Evolutionary conservation across 2,113 vertebrate species (phyloP).

Genomic region (Emberiza fucata): DNA sequence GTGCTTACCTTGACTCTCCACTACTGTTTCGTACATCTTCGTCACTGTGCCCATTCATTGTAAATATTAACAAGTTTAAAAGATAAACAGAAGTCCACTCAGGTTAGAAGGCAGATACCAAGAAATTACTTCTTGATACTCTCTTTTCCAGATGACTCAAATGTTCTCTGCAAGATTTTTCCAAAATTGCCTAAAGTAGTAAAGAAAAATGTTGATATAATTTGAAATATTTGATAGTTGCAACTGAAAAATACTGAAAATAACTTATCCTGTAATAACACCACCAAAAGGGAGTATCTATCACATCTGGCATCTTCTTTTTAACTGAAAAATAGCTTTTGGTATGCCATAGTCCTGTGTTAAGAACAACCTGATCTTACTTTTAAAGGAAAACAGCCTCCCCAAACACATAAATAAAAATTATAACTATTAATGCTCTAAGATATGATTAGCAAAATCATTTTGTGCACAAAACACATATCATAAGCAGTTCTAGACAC

Average conservation of each 20-base stretch:
- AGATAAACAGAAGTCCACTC: constrained; percentile 68
- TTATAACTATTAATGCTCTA: neutral
- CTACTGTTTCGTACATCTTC: constrained; percentile 94
- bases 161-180: constrained; percentile 41
- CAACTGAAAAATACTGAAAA: neutral
- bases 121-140: constrained; percentile 58
- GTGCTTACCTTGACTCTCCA: constrained; percentile 89
- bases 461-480: neutral
- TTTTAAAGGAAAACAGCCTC: neutral
- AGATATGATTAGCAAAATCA: neutral
- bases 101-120: constrained; percentile 58
- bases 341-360: neutral
- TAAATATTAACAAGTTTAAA: constrained; percentile 74
- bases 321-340: constrained; percentile 1
- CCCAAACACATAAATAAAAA: neutral
- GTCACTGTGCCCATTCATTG: constrained; percentile 94
- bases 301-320: neutral
- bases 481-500: neutral
- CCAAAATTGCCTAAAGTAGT: constrained; percentile 56
- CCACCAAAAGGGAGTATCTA: neutral
- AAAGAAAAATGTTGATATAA: constrained; percentile 1
- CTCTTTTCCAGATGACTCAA: constrained; percentile 53
- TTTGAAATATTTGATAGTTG: constrained; percentile 18
- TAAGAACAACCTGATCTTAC: neutral
- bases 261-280: neutral